Percentiles rank a stretch among this genome's conserved stretches.
phyloP scores from a whole-genome alignment of 2,113 vertebrate genomes.

The Daphoenositta chrysoptera region DNA sequence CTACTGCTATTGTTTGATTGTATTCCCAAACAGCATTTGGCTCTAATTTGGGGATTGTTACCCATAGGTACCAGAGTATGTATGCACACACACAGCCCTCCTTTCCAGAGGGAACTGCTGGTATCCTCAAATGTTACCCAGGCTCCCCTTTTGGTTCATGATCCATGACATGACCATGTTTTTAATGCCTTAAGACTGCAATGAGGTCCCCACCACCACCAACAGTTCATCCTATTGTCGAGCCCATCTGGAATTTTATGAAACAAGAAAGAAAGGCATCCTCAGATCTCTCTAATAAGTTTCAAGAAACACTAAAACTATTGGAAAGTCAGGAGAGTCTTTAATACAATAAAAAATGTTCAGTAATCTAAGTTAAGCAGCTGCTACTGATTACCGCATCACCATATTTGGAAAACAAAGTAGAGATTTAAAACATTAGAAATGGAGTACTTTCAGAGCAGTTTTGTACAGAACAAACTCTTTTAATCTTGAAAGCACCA shows the following conservation, averaged over 20 bases:
- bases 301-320: constrained; percentile 13
- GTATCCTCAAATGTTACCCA: neutral
- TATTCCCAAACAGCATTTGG: neutral
- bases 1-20: neutral
- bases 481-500: constrained; percentile 57
- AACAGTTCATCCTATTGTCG: neutral
- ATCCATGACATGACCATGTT: neutral
- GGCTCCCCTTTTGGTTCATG: neutral
- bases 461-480: constrained; percentile 53
- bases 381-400: neutral
- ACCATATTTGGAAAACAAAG: neutral
- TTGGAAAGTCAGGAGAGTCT: neutral
- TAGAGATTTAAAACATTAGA: neutral
- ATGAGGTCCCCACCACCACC: neutral
- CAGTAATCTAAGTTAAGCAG: neutral
- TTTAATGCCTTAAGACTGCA: neutral
- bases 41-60: neutral
- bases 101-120: neutral
- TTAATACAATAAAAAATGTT: constrained; percentile 21
- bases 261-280: neutral
- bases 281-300: neutral
- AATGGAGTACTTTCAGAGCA: neutral
- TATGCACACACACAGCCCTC: neutral
- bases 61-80: neutral
- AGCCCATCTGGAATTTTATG: neutral